Evolutionary conservation across 2,888 invertebrate species (phyloP).

Genomic region (Hanleya hanleyi): DNA sequence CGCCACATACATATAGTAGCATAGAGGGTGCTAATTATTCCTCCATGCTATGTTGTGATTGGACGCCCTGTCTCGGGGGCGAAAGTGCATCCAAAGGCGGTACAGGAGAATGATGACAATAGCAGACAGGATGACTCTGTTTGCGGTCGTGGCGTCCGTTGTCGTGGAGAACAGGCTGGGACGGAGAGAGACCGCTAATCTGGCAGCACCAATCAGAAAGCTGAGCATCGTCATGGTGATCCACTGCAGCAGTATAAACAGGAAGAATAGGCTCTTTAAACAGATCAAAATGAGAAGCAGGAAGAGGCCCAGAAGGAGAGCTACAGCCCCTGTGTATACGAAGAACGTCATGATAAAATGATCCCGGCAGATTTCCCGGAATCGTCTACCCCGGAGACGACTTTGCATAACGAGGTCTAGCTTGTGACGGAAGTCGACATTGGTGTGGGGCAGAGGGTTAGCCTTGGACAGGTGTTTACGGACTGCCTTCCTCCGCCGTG

Average conservation of each 20-base stretch:
- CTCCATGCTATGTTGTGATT: no score
- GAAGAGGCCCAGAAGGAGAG: not conserved
- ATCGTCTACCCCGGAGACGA: not conserved
- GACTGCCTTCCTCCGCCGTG: not conserved
- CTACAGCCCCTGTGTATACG: not conserved
- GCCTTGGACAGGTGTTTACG: not conserved
- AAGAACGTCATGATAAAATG: slow-evolving; percentile 2
- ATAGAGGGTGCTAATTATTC: no score
- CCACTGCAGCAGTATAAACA: not conserved
- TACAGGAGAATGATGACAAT: not conserved
- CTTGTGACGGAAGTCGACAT: not conserved
- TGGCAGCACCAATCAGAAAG: not conserved
- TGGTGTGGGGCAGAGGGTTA: not conserved
- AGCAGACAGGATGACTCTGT: not conserved
- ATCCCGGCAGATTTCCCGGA: not conserved
- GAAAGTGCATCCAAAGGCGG: not conserved
- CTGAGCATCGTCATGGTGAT: not conserved
- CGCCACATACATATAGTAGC: no score
- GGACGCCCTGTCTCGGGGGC: not conserved
- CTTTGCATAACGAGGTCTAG: slow-evolving; percentile 3
- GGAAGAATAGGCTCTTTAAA: not conserved
- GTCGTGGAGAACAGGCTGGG: not conserved
- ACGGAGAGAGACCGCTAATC: not conserved
- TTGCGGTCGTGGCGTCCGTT: not conserved
- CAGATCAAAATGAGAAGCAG: not conserved